phyloP scores from a whole-genome alignment of 2,113 vertebrate genomes.

The Arothron firmamentum region DNA sequence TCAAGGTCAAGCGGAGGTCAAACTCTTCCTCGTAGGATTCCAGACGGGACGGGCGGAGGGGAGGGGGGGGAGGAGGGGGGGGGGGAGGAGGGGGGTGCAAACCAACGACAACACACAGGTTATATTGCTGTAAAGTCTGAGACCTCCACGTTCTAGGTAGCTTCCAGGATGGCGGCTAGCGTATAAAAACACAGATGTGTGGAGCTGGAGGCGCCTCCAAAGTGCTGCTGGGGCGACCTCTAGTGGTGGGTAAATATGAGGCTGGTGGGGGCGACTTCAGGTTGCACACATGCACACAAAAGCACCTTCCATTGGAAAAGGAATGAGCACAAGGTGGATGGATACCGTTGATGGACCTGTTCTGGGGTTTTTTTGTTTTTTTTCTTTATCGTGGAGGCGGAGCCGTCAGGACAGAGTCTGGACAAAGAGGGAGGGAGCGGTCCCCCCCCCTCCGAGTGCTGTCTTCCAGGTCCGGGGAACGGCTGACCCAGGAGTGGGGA shows the following conservation, averaged over 20 bases:
- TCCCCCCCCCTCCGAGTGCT: conserved; percentile 31
- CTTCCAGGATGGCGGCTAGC: conserved; percentile 48
- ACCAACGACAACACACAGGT: conserved; percentile 8
- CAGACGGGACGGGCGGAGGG: background rate
- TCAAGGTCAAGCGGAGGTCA: conserved; percentile 59
- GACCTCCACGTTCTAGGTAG: conserved; percentile 63
- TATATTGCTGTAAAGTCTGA: conserved; percentile 72
- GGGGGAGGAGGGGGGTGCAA: background rate
- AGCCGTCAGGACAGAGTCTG: conserved; percentile 46
- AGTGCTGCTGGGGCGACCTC: conserved; percentile 54
- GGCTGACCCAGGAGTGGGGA: conserved; percentile 41
- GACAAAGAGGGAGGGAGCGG: no score
- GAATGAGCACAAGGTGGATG: conserved; percentile 65
- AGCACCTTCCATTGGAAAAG: conserved; percentile 72
- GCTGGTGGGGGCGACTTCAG: conserved; percentile 52
- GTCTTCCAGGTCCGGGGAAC: conserved; percentile 43
- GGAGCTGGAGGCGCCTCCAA: conserved; percentile 30
- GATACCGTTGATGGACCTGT: conserved; percentile 57
- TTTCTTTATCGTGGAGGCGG: conserved; percentile 53
- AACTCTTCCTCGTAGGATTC: background rate
- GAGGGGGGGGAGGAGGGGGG: conserved; percentile 1
- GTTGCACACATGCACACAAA: conserved; percentile 69
- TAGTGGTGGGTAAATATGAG: conserved; percentile 46
- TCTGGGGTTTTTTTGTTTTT: conserved; percentile 12
- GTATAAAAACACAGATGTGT: conserved; percentile 54